Base-by-base conservation (phyloP, 2,113 vertebrate species). In the Tenrec ecaudatus region DNA sequence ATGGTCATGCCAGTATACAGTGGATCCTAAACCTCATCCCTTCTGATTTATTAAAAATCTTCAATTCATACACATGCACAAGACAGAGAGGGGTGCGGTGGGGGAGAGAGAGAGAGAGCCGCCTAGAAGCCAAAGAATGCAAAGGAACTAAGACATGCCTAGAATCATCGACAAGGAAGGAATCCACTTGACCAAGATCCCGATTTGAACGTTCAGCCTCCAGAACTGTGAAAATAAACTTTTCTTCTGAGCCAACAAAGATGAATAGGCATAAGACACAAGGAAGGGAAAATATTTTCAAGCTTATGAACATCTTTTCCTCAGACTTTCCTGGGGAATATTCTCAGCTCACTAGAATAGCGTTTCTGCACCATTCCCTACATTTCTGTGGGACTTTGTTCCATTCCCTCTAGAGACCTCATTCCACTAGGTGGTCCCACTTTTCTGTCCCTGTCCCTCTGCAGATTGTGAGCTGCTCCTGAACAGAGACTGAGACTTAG, bases 351-450 rank as follows among this genome's bases (percentile, higher is more conserved):
- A 31, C 53, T 38, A 36, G 27, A 23, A 62, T 53, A 53, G 47
- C 6, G 9, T 53, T 53, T 8, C 47, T 53, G 47, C 47, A 53
- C 47, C 12, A 53, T 53, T 53, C 47, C 47, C 47, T 53, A 53
- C 9, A 53, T 53, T 53, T 10, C 47, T 53, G 47, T 53, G 11
- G 47, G 62, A 22, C 12, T 14, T 29, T 43, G 57, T 17, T 77
- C 27, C 9, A 31, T 47, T 40, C 11, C 0, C 36, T 43, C 1
- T 9, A 10, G 53, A 43, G 53, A 10, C 69, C 11, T 29, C 69
- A 33, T 33, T 14, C 66, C n/a, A 33, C 69, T 17, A 20, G 7
- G 1, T 6, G 2, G 27, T 31, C 0, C 0, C 6, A 57, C 15
- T 16, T 27, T 20, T 25, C 31, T 69, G 36, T 16, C 22, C 23